phyloP scores from a whole-genome alignment of 2,888 invertebrate species.

The Heteromurus nitidus region DNA sequence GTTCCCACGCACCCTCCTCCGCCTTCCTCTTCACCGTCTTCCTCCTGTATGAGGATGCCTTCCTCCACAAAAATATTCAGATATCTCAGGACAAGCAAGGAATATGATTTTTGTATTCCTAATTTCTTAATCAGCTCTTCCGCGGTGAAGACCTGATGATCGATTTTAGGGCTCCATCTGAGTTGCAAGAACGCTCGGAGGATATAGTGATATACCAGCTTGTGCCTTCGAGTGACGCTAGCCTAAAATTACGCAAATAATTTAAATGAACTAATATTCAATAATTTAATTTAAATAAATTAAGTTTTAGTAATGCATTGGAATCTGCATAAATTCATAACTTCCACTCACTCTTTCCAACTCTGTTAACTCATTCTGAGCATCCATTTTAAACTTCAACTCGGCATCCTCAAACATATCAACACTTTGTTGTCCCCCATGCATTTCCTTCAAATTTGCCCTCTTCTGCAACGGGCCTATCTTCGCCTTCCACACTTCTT shows the following conservation, averaged over 20 bases:
- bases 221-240: slow-evolving; percentile 10
- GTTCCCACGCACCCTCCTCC: not conserved
- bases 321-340: no score
- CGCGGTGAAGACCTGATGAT: not conserved
- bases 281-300: no score
- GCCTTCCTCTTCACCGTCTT: not conserved
- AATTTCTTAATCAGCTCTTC: slow-evolving; percentile 9
- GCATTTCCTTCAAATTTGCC: slow-evolving; percentile 17
- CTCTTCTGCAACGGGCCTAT: slow-evolving; percentile 24
- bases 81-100: slow-evolving; percentile 38
- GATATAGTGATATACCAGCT: slow-evolving; percentile 33
- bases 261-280: no score
- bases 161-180: slow-evolving; percentile 51
- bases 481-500: slow-evolving; percentile 60
- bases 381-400: slow-evolving; percentile 24
- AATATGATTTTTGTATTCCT: slow-evolving; percentile 37
- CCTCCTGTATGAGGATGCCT: slow-evolving; percentile 20
- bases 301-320: no score
- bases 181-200: slow-evolving; percentile 51
- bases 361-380: not conserved
- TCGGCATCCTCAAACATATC: not conserved
- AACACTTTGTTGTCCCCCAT: not conserved
- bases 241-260: no score
- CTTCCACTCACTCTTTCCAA: not conserved
- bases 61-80: slow-evolving; percentile 49